Conservation (phyloP, 2,113 vertebrate genomes). For the Ramphastos sulfuratus region DNA sequence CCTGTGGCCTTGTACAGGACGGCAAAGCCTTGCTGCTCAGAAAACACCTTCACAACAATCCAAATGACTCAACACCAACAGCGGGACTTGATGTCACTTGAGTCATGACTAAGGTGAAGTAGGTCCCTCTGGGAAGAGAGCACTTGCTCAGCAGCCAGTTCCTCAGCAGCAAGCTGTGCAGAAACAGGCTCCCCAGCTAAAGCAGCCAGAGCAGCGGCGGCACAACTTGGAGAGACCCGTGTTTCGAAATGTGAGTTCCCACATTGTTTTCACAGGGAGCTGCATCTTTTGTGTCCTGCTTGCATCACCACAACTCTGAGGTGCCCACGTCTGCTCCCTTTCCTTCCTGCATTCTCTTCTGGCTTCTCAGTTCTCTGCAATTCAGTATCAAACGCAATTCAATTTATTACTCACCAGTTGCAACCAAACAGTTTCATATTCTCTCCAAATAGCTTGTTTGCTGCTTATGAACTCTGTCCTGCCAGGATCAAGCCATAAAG, state of each 20-base stretch:
- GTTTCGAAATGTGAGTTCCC: rapidly evolving
- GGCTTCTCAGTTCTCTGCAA: neutral
- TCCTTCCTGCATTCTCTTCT: neutral
- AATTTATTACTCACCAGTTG: neutral
- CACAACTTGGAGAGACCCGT: rapidly evolving
- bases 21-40: neutral
- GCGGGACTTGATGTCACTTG: neutral
- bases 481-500: neutral
- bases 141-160: neutral
- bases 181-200: neutral
- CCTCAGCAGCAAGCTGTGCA: rapidly evolving
- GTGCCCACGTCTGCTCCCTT: neutral
- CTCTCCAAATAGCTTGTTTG: neutral
- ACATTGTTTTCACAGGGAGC: neutral
- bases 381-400: neutral
- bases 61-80: neutral
- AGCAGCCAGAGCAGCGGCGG: neutral
- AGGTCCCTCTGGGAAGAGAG: neutral
- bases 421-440: neutral
- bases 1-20: rapidly evolving
- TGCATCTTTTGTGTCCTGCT: neutral
- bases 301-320: neutral
- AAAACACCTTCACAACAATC: neutral
- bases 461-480: neutral
- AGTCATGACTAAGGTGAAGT: neutral